Percentiles rank a stretch among this genome's conserved stretches.
Evolutionary conservation across 2,888 invertebrate species (phyloP).

Genomic region (Morpho helenor): DNA sequence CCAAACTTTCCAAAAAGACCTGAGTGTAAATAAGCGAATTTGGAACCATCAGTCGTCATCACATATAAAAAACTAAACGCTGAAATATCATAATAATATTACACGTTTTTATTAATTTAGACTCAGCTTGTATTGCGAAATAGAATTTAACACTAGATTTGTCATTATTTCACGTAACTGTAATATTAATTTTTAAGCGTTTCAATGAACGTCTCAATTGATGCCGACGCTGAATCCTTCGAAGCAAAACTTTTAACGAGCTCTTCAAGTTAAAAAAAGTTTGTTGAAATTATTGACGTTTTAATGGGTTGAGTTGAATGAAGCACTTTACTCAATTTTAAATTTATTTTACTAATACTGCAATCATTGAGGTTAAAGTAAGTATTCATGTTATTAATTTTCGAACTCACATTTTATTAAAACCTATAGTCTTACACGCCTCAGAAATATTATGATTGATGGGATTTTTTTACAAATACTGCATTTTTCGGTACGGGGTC

Average conservation of each 20-base stretch:
- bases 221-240: conserved; percentile 20
- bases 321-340: conserved; percentile 16
- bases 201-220: conserved; percentile 21
- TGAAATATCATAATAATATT: no score
- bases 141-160: background rate
- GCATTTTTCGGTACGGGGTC: no score
- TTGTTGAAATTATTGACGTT: conserved; percentile 26
- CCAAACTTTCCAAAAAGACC: no score
- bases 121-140: no score
- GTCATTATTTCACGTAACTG: background rate
- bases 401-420: background rate
- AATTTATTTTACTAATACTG: conserved; percentile 3
- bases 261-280: conserved; percentile 21
- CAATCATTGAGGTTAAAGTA: conserved; percentile 3
- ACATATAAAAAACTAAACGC: no score
- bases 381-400: background rate
- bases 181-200: background rate
- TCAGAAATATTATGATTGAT: no score
- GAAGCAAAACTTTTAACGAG: conserved; percentile 26
- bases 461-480: no score
- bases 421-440: no score
- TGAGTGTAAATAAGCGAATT: no score
- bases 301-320: conserved; percentile 19
- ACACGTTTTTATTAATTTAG: no score
- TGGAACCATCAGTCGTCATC: no score